These are phyloP conservation scores for Nymphicus hollandicus DNA, from an alignment of 2,113 vertebrate genomes.

Conservation along the genomic window DNA sequence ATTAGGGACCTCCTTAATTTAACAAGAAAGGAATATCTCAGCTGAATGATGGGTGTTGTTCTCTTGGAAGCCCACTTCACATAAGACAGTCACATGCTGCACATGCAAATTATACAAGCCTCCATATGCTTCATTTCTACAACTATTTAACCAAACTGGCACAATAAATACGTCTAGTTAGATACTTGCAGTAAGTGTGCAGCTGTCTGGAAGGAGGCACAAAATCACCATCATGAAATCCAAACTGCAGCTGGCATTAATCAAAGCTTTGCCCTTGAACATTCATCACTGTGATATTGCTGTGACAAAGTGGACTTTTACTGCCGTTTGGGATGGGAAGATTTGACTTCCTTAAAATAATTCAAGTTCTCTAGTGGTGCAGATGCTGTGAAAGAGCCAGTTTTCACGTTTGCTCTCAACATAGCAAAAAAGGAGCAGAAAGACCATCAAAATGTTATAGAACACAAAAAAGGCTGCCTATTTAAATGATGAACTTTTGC, in stretches of 20 bases:
- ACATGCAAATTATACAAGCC: conserved; percentile 31
- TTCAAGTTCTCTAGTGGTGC: neutral
- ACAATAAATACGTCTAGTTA: conserved; percentile 60
- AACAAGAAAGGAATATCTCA: neutral
- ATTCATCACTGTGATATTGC: neutral
- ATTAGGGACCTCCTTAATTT: neutral
- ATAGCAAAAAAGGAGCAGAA: neutral
- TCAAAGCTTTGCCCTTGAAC: conserved; percentile 60
- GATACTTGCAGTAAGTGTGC: conserved; percentile 50
- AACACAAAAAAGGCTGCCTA: neutral
- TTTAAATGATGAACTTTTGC: neutral
- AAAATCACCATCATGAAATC: conserved; percentile 47
- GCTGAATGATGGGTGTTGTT: neutral
- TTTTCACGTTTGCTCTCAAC: neutral
- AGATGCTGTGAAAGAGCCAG: neutral
- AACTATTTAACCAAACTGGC: conserved; percentile 41
- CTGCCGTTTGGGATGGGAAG: neutral
- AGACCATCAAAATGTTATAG: neutral
- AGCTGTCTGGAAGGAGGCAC: conserved; percentile 60
- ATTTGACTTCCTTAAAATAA: conserved; percentile 33
- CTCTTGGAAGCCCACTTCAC: neutral
- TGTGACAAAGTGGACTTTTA: conserved; percentile 50
- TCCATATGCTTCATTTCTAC: conserved; percentile 35
- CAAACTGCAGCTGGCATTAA: conserved; percentile 60
- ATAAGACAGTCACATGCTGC: neutral